Base-by-base conservation (phyloP, 2,797 vertebrate genomes). In the Protosalanx chinensis region DNA sequence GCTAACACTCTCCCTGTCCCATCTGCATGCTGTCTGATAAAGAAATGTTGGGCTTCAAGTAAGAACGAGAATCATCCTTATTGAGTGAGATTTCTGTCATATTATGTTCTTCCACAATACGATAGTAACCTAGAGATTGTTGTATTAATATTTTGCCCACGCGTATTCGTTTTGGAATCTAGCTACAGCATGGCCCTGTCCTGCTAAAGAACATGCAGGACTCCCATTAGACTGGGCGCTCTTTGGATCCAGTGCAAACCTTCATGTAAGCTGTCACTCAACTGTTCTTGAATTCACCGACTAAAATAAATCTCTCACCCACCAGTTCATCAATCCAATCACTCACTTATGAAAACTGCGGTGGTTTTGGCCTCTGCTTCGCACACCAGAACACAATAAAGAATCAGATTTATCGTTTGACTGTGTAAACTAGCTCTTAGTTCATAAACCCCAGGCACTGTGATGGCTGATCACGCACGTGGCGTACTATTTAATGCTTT, bases 391-490 rank as follows among this genome's bases (percentile, higher is more conserved):
- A 27, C 23, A 27, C 15, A 41, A 79, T 66, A 68, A 37, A 68
- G n/a, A 72, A 20, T 58, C 49, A 61, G 53, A 23, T 76, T 71
- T 8, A 8, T 46, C 41, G 10, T 46, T 3, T 46, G 7, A 46
- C 41, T 46, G 41, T 46, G 10, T 67, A 76, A 77, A 66, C 57
- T 18, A 49, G 64, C 37, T 71, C 61, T 71, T 41, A 75, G 32
- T 13, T 20, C n/a, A 33, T 32, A 76, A 64, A 61, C 53, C 69
- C 20, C 30, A 30, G 67, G 63, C 73, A 57, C 16, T 12, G 27
- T 7, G 5, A 18, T 58, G 72, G 41, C 33, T 23, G 72, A 23
- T 23, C 70, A 67, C 13, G 30, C 6, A 61, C 12, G n/a, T 35
- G 67, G 33, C 61, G 6, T 63, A 56, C 49, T 53, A 10, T 23